These are phyloP conservation scores for Chironomus tentans DNA, from an alignment of 2,888 invertebrate species.

Conservation along the genomic window DNA sequence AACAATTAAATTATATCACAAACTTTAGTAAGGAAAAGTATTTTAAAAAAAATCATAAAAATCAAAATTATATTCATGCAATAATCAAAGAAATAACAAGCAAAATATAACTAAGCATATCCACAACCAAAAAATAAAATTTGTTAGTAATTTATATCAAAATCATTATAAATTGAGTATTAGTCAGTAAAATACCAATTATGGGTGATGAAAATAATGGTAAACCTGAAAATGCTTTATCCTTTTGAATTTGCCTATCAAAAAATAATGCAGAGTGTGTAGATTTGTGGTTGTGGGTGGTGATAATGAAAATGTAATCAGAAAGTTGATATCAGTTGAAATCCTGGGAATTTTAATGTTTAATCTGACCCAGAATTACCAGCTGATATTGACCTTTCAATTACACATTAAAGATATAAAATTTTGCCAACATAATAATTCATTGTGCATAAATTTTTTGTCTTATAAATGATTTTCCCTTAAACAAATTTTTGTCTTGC, in stretches of 20 bases:
- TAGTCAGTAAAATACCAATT: no score
- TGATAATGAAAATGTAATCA: slow-evolving; percentile 29
- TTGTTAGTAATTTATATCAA: no score
- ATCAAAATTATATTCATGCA: no score
- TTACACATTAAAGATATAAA: slow-evolving; percentile 32
- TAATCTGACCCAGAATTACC: slow-evolving; percentile 83
- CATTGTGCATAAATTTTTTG: neutral
- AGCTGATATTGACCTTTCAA: slow-evolving; percentile 86
- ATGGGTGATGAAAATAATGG: no score
- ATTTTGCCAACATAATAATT: neutral
- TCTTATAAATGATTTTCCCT: neutral
- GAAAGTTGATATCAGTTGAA: slow-evolving; percentile 71
- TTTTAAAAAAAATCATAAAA: no score
- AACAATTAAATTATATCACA: no score
- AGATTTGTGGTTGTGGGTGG: neutral
- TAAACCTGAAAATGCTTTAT: no score
- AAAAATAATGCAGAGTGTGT: neutral
- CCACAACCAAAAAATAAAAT: no score
- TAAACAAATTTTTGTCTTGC: neutral
- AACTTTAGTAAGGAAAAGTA: no score
- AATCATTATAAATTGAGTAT: no score
- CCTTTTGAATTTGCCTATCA: neutral
- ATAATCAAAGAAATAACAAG: no score
- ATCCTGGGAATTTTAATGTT: slow-evolving; percentile 56
- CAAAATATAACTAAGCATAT: no score